Conservation (phyloP, 2,113 vertebrate genomes). For the Camelus dromedarius region DNA sequence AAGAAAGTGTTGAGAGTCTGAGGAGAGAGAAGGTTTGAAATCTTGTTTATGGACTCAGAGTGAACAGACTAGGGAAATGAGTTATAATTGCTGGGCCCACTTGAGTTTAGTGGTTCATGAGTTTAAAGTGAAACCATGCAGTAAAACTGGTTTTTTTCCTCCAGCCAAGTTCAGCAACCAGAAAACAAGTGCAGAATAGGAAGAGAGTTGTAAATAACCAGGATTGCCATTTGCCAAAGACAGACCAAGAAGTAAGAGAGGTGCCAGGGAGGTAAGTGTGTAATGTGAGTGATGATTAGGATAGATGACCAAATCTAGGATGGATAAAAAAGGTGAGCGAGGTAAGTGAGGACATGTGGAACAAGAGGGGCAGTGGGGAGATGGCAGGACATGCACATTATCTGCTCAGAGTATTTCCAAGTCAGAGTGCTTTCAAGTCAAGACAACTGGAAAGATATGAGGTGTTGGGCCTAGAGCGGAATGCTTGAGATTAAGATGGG, state of each 20-base stretch:
- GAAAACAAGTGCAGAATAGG: neutral
- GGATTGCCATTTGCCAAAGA: neutral
- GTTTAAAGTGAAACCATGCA: constrained; percentile 1
- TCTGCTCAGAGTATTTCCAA: neutral
- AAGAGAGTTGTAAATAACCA: neutral
- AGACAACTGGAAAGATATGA: neutral
- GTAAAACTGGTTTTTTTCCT: neutral
- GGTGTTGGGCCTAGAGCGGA: neutral
- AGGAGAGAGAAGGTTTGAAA: neutral
- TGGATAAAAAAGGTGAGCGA: neutral
- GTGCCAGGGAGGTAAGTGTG: neutral
- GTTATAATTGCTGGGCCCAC: neutral
- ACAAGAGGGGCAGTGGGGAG: neutral
- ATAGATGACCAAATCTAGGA: neutral
- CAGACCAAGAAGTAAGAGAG: neutral
- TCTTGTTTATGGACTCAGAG: neutral
- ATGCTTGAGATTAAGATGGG: neutral
- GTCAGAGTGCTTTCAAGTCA: neutral
- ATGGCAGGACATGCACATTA: neutral
- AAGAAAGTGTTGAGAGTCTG: neutral
- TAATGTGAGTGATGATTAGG: neutral
- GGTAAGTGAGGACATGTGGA: neutral
- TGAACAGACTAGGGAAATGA: neutral
- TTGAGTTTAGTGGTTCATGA: neutral
- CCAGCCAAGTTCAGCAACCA: neutral